Percentiles rank a stretch among this genome's conserved stretches.
Conservation (phyloP, 2,888 invertebrate genomes). For the Steinernema hermaphroditum region DNA sequence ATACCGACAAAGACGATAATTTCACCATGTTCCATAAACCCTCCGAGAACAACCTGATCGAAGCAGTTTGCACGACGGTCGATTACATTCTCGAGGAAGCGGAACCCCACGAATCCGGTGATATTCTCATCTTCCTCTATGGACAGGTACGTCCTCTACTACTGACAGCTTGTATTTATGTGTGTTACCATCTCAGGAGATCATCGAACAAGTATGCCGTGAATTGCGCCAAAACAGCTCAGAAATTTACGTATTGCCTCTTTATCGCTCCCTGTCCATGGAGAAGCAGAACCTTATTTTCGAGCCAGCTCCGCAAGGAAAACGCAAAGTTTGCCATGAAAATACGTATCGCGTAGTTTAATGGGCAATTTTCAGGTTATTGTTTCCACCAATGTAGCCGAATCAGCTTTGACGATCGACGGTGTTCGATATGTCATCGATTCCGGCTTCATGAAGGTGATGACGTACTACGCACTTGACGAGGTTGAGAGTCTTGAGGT, state of each 20-base stretch:
- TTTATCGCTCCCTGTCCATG: neutral
- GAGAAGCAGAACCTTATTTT: neutral
- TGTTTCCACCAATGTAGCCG: slow-evolving; percentile 17
- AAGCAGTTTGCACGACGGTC: slow-evolving; percentile 66
- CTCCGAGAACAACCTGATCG: slow-evolving; percentile 94
- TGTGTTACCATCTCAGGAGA: neutral
- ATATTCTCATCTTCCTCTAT: slow-evolving; percentile 80
- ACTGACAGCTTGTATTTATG: slow-evolving; percentile 69
- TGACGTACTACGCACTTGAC: neutral
- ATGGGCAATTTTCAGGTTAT: neutral
- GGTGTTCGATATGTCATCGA: slow-evolving; percentile 9
- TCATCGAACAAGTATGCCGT: slow-evolving; percentile 11
- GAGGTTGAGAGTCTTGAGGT: slow-evolving; percentile 8
- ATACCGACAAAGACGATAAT: slow-evolving; percentile 88
- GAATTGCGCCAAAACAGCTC: neutral
- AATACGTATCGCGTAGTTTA: neutral
- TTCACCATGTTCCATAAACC: slow-evolving; percentile 91
- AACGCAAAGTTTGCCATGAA: neutral
- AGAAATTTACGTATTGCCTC: neutral
- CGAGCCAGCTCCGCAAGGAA: neutral
- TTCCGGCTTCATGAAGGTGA: slow-evolving; percentile 11
- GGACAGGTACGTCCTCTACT: slow-evolving; percentile 76
- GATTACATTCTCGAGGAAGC: slow-evolving; percentile 78
- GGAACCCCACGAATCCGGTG: slow-evolving; percentile 81
- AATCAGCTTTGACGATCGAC: slow-evolving; percentile 6